Evolutionary conservation across 2,888 invertebrate species (phyloP), one percentile per base, ranked within the genome.

Genomic region (Apotomis betuletana): DNA sequence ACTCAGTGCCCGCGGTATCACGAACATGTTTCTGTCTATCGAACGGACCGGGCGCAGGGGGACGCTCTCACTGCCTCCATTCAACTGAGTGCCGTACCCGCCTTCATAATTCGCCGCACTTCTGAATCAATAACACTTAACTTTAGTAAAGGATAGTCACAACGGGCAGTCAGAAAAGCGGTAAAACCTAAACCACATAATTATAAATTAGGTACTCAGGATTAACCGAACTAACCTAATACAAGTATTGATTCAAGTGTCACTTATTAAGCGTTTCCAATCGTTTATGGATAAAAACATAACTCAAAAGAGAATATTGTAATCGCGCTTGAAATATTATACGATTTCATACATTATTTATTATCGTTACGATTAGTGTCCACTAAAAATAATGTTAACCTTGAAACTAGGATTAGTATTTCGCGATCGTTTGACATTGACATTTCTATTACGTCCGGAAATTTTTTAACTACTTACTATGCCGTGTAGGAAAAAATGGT

Each of bases 11-110:
- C 79, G 86, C 62, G 90, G 90, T 73, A 90, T 72, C 46, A 84
- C 54, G 75, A 86, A 87, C 86, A 89, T 89, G 55, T 80, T 87
- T 80, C 86, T 84, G 63, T 77, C 75, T 65, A 74, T 67, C 68
- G 76, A 78, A 69, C 83, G 71, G 59, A 75, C 69, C 36, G 87
- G 86, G 85, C 87, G 86, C 76, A 81, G 81, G 15, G 86, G 85
- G 63, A 81, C 81, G 74, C 79, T 81, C 69, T 75, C 80, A 60
- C 80, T 75, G 69, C 79, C 77, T 36, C 87, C 85, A 79, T 87
- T 89, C 74, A 84, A 63, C 46, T 80, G 82, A 61, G 79, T 77
- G 63, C 79, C 82, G 75, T 87, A 83, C 27, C 81, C 74, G 55
- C 77, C 81, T 67, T 85, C 88, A 78, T 78, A 77, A 64, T 84